Evolutionary conservation across 1,140 invertebrate genomes (phyloP).

Genomic region (Periplaneta americana): DNA sequence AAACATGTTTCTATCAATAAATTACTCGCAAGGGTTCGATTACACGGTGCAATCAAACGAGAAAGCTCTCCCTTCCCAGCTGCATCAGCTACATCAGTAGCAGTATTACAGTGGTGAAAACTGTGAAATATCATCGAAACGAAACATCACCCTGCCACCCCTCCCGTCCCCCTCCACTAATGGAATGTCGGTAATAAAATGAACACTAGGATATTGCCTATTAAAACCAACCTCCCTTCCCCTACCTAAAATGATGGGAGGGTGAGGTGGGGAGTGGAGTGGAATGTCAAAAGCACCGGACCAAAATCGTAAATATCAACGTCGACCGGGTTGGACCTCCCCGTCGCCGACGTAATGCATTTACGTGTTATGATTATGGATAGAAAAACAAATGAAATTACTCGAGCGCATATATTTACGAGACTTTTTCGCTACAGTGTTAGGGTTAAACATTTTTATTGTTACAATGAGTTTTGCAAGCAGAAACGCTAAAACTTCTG

Average conservation of each 20-base stretch:
- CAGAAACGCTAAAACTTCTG: no score
- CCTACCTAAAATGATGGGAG: not conserved
- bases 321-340: not conserved
- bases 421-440: not conserved
- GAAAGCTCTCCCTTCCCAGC: not conserved
- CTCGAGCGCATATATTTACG: not conserved
- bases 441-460: not conserved
- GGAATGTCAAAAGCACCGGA: not conserved
- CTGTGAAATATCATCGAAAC: not conserved
- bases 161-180: not conserved
- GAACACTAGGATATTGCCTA: not conserved
- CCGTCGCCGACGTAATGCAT: not conserved
- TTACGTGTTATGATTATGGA: not conserved
- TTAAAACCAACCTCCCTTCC: not conserved
- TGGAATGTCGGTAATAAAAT: not conserved
- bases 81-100: not conserved
- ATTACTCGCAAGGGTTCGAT: not conserved
- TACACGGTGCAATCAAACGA: not conserved
- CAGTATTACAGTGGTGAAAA: not conserved
- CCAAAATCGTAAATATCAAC: not conserved
- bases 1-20: not conserved
- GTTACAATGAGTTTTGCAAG: not conserved
- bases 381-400: not conserved
- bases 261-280: not conserved
- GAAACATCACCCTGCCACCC: not conserved